phyloP scores from a whole-genome alignment of 2,113 vertebrate genomes.

The Caranx ignobilis region DNA sequence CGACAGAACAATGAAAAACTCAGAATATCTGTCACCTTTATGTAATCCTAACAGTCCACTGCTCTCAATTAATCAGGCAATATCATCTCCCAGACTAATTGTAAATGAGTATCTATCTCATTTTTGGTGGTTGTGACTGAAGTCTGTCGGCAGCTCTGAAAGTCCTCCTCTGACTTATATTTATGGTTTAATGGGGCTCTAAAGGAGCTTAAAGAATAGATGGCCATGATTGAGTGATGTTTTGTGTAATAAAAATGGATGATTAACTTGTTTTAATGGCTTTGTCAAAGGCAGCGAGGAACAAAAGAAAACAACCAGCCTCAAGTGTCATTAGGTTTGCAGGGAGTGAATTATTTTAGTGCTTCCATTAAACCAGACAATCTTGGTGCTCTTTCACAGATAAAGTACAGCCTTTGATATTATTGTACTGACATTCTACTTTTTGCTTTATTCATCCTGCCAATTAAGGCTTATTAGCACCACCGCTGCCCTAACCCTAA shows the following conservation, averaged over 20 bases:
- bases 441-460: conserved; percentile 37
- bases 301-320: conserved; percentile 35
- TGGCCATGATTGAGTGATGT: conserved; percentile 65
- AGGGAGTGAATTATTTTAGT: conserved; percentile 22
- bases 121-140: conserved; percentile 40
- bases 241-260: conserved; percentile 58
- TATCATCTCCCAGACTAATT: conserved; percentile 64
- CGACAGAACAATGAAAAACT: conserved; percentile 22
- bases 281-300: conserved; percentile 28
- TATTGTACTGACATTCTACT: conserved; percentile 13
- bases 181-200: conserved; percentile 56
- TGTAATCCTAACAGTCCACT: conserved; percentile 30
- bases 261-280: conserved; percentile 62
- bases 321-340: conserved; percentile 10
- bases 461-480: conserved; percentile 11
- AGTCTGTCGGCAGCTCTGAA: conserved; percentile 24
- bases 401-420: conserved; percentile 37
- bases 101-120: conserved; percentile 59
- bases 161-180: conserved; percentile 22
- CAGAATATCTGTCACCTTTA: conserved; percentile 34
- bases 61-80: conserved; percentile 34
- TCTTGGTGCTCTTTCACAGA: conserved; percentile 11
- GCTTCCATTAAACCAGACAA: conserved; percentile 29
- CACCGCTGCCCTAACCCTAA: no score
- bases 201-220: conserved; percentile 40